phyloP scores from a whole-genome alignment of 2,113 vertebrate genomes.

The Beaufortia kweichowensis region DNA sequence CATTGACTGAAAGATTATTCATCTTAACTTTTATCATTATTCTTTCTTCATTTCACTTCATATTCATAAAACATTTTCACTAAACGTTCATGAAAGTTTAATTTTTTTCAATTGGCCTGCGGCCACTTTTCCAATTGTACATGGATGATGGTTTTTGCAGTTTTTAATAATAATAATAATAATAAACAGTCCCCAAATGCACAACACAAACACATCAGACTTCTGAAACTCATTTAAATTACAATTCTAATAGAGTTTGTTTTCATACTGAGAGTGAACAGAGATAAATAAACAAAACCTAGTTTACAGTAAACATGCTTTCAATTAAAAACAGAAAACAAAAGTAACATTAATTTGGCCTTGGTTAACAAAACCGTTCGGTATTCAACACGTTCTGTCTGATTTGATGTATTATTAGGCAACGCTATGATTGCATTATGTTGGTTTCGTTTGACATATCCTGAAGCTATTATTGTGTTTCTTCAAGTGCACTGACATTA shows the following conservation, averaged over 20 bases:
- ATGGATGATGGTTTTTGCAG: background rate
- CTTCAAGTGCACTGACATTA: slow-evolving; percentile 7
- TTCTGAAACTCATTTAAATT: background rate
- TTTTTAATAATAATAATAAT: background rate
- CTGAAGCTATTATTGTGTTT: slow-evolving; percentile 2
- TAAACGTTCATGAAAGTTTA: too few relatives aligned
- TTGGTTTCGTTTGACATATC: slow-evolving; percentile 11
- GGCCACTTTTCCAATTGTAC: background rate
- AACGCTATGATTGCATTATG: too few relatives aligned
- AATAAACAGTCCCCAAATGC: background rate
- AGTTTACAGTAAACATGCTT: slow-evolving; percentile 4
- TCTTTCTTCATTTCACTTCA: background rate
- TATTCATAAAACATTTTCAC: background rate
- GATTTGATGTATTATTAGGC: too few relatives aligned
- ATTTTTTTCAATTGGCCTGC: background rate
- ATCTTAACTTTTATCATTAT: background rate
- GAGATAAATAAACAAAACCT: background rate
- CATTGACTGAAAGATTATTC: slow-evolving; percentile 1
- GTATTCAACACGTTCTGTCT: too few relatives aligned
- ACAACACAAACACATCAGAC: background rate
- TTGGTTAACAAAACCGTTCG: too few relatives aligned
- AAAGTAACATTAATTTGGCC: slow-evolving; percentile 2
- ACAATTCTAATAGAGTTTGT: background rate
- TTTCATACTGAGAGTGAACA: background rate
- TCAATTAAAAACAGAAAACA: too few relatives aligned